Evolutionary conservation across 2,797 vertebrate species (phyloP).

Genomic region (Psittacula derbiana): DNA sequence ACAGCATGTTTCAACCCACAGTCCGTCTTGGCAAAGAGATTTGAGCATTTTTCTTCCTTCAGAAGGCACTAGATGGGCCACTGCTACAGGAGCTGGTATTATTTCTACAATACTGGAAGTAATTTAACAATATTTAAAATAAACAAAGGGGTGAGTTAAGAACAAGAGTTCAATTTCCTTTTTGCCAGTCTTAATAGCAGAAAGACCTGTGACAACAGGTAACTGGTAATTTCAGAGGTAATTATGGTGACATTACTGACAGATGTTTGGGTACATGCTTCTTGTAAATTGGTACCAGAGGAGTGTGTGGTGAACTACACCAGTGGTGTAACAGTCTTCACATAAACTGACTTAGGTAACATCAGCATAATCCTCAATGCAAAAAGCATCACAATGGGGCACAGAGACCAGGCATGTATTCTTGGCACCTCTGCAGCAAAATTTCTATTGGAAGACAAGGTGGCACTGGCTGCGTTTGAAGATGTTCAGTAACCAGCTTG

Average conservation of each 20-base stretch:
- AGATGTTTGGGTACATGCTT: background rate
- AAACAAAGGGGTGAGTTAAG: background rate
- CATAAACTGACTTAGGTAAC: background rate
- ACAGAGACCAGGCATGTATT: background rate
- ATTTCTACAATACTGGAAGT: background rate
- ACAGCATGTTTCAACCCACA: background rate
- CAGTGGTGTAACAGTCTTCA: background rate
- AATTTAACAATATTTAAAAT: background rate
- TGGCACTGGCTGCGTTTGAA: background rate
- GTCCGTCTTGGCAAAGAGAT: background rate
- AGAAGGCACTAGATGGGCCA: background rate
- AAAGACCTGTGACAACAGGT: slow-evolving; percentile 18
- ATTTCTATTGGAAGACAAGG: background rate
- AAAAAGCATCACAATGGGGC: background rate
- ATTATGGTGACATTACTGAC: background rate
- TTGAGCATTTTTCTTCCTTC: background rate
- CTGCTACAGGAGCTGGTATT: background rate
- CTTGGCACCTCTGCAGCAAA: background rate
- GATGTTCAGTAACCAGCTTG: background rate
- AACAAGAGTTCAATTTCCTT: background rate
- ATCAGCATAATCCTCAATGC: background rate
- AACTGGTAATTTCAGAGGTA: slow-evolving; percentile 28
- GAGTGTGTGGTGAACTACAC: background rate
- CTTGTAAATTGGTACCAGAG: slow-evolving; percentile 7
- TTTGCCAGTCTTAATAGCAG: background rate